Conservation (phyloP, 2,113 vertebrate genomes). For the Pachypanchax playfairii region DNA sequence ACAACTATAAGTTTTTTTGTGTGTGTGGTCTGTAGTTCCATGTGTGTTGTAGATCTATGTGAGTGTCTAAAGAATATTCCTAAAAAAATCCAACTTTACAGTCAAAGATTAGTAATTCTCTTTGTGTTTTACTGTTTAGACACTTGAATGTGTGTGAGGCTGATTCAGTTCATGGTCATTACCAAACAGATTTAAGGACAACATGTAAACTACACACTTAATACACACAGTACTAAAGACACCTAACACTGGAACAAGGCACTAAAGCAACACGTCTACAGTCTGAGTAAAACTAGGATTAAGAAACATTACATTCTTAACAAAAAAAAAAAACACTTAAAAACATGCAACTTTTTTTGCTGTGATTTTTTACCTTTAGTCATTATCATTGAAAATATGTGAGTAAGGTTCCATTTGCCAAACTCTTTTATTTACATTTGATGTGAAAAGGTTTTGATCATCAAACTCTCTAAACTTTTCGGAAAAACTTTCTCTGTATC, state of each 20-base stretch:
- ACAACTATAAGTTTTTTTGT: background rate
- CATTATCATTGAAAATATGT: no score
- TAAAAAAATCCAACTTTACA: background rate
- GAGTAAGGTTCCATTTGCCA: no score
- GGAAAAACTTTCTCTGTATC: no score
- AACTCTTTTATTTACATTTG: no score
- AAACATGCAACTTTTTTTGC: no score
- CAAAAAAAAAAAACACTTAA: background rate
- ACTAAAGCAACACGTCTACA: slow-evolving; percentile 87
- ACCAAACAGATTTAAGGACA: slow-evolving; percentile 77
- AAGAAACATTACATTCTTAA: no score
- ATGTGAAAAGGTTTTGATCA: no score
- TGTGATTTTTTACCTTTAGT: no score
- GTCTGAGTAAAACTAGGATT: slow-evolving; percentile 82
- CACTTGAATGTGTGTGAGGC: slow-evolving; percentile 62
- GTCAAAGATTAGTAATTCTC: background rate
- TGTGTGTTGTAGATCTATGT: no score
- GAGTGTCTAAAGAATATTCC: background rate
- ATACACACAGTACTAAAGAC: slow-evolving; percentile 71
- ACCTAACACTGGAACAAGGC: slow-evolving; percentile 84
- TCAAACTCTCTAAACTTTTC: no score
- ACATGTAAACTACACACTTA: slow-evolving; percentile 77
- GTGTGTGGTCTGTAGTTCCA: no score
- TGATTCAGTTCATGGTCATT: slow-evolving; percentile 72
- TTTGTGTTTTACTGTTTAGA: slow-evolving; percentile 30